These are phyloP conservation scores for Aphyosemion australe DNA, from an alignment of 2,113 vertebrate species.

Conservation along the genomic window DNA sequence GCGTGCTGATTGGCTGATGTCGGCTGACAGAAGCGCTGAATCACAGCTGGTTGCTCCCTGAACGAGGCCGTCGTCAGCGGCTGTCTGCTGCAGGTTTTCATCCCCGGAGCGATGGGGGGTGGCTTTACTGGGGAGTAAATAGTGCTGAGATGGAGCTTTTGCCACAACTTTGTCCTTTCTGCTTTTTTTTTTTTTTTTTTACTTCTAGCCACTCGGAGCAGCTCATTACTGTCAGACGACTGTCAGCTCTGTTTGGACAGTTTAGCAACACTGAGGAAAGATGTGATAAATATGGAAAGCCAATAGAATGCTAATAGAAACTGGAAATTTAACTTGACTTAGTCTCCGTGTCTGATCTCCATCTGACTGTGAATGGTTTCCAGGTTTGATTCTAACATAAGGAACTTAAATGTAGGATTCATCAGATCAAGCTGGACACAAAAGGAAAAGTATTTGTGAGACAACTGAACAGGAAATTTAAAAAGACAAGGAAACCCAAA, in stretches of 20 bases:
- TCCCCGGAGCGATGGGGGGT: slow-evolving; percentile 8
- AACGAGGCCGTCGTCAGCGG: slow-evolving; percentile 30
- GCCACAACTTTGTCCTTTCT: neutral
- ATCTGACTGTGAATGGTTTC: no score
- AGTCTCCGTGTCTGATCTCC: no score
- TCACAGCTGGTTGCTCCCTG: slow-evolving; percentile 68
- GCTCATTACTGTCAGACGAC: slow-evolving; percentile 61
- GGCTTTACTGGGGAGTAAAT: slow-evolving; percentile 16
- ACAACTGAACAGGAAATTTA: no score
- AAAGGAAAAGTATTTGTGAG: no score
- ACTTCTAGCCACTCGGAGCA: slow-evolving; percentile 30
- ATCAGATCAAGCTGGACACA: no score
- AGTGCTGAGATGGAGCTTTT: slow-evolving; percentile 24
- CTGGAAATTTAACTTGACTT: no score
- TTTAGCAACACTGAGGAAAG: slow-evolving; percentile 34
- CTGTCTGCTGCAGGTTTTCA: slow-evolving; percentile 41
- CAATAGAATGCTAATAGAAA: no score
- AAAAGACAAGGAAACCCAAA: no score
- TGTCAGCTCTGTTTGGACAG: slow-evolving; percentile 36
- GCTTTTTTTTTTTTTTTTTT: neutral
- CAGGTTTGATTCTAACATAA: no score
- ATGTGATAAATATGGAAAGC: slow-evolving; percentile 38
- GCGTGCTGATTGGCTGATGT: slow-evolving; percentile 49
- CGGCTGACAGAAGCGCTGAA: slow-evolving; percentile 65
- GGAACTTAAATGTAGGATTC: no score